Evolutionary conservation across 2,888 invertebrate species (phyloP), one percentile per base, ranked within the genome.

Genomic region (Tridacna crocea): DNA sequence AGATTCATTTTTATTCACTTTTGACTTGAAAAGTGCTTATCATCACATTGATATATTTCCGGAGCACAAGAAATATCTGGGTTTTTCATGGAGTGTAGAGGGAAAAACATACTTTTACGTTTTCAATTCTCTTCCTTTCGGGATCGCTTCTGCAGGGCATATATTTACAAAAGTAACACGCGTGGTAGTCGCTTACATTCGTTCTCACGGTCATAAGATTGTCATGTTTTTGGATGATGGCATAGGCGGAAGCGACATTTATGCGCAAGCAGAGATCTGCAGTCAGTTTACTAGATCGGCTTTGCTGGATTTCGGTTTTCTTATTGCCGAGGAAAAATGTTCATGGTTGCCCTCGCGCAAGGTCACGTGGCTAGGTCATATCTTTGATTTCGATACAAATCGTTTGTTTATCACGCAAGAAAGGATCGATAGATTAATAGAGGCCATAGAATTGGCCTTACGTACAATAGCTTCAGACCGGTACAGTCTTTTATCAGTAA

Each of bases 1-100:
- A 63, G 66, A 51, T 10, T 60, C 47, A 27, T 75, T 26, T 58
- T 6, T 82, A n/a, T 74, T 82, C 70, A 51, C 63, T 0, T 80
- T 65, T 22, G 77, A 80, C 66, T 58, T 77, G 15, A 26, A 55
- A 19, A 46, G 22, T 11, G 80, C 82, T 26, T 82, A 82, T 68
- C 74, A 78, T 75, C 77, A 78, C 61, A 22, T 66, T 15, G 61
- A 51, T 55, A 72, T 74, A 15, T 77, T 51, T 77, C 26, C 22
- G 6, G 66, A 22, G 11, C 75, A 78, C 58, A n/a, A 51, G n/a
- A 68, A 24, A 19, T 82, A 61, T 72, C 36, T 78, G 3, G 82
- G 82, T 51, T 82, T 82, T 58, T n/a, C 70, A n/a, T 78, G 47
- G 60, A 4, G 36, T 47, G n/a, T 24, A 36, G 51, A 48, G 0